Base-by-base conservation (phyloP, 2,888 invertebrate genomes). In the Nemapogon koenigi region DNA sequence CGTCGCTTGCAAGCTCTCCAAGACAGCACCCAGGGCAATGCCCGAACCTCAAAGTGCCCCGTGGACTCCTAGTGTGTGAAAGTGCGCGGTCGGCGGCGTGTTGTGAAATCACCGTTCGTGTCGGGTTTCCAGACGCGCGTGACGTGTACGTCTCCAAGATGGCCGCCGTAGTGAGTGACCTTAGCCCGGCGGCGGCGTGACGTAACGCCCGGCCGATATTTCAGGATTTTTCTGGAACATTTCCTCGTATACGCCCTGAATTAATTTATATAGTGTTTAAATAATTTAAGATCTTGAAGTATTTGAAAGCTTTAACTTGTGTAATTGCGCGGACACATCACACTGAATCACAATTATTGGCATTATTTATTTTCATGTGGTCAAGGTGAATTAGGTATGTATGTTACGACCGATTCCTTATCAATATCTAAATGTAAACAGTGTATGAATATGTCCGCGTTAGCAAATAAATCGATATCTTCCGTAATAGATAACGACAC, bases 71-170 rank as follows among this genome's bases (percentile, higher is more conserved):
- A 78, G 58, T 41, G 65, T 76, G 78, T 79, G 78, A 78, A 78
- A 78, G 78, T 78, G 73, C 70, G 63, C 65, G 78, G 78, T 78
- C 72, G 69, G 63, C 65, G 71, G 63, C 60, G 66, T 75, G 75
- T 78, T 78, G 78, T 78, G 78, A 78, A 78, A 78, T 78, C 70
- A 72, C 67, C 68, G 71, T 17, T 37, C 76, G 76, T 78, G 73
- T 78, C 78, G 71, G 75, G 63, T 78, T 78, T 76, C 78, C 76
- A 62, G 58, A 59, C 59, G 61, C 63, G 33, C 18, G 33, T 33
- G 19, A 33, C 33, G 33, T 75, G 75, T 75, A 73, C 61, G 67
- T 57, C 70, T 62, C 63, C 75, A 78, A 78, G 76, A 78, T 78
- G 78, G 78, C 78, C 67, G 76, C 72, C 61, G 73, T 73, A 73